Conservation (phyloP, 2,888 invertebrate species). For the Rapana venosa region DNA sequence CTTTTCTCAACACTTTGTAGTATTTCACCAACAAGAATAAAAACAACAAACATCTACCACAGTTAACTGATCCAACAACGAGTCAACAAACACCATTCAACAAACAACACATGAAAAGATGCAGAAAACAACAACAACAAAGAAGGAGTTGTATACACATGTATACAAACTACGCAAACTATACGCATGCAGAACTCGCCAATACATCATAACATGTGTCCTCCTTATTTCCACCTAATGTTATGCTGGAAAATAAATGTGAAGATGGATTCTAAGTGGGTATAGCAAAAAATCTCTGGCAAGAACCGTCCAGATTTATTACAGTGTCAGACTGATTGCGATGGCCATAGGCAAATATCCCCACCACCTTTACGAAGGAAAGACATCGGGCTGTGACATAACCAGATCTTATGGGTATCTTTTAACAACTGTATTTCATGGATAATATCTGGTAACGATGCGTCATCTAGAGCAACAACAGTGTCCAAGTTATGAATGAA, state of each 20-base stretch:
- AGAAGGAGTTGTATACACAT: background rate
- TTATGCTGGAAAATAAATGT: background rate
- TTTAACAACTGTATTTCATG: constrained; percentile 41
- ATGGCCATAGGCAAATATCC: constrained; percentile 55
- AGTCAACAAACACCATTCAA: background rate
- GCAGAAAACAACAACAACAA: background rate
- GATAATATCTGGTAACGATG: constrained; percentile 49
- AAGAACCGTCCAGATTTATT: background rate
- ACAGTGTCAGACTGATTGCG: background rate
- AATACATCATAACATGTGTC: too few species aligned
- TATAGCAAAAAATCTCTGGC: background rate
- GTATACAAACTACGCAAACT: background rate
- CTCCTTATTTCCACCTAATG: background rate
- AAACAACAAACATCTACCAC: background rate
- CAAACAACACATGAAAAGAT: background rate
- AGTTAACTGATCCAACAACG: background rate
- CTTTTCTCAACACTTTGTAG: background rate
- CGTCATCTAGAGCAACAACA: constrained; percentile 49
- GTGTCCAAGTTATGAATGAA: constrained; percentile 52
- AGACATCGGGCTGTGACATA: constrained; percentile 63
- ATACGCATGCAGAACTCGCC: too few species aligned
- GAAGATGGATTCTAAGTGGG: background rate
- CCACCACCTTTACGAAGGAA: constrained; percentile 55
- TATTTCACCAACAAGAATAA: background rate
- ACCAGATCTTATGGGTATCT: constrained; percentile 59